Evolutionary conservation across 2,888 invertebrate species (phyloP), one percentile per base, ranked within the genome.

Genomic region (Dromius quadrimaculatus): DNA sequence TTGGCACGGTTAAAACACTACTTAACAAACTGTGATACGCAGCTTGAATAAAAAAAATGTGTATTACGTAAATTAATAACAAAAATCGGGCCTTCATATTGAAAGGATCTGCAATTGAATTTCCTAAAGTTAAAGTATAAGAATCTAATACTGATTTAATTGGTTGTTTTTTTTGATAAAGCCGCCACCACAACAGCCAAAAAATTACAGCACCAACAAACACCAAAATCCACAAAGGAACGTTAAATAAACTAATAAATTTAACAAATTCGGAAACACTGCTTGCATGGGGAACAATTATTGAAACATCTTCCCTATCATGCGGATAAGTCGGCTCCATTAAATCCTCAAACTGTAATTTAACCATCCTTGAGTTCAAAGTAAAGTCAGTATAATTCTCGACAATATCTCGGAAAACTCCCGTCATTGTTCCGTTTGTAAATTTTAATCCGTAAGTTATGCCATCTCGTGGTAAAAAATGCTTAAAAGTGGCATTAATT

Each of bases 291-390:
- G 72, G 72, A 1, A 72, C 69, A 23, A 70, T 15, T 15, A 69
- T 38, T 15, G 47, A 11, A n/a, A 72, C 43, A 65, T 72, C 70
- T 6, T 72, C 72, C 15, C 65, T 38, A 6, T 77, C 79, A 3
- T 86, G 79, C 1, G 86, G 85, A 59, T 85, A 83, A 0, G 87
- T 86, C 1, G 82, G 82, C 69, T 88, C 88, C 11, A 85, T 84
- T 59, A 82, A 83, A 0, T 83, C 83, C 11, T 83, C 81, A 73
- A 85, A 87, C 0, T 83, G 81, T 57, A 83, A 82, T 65, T 85
- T 83, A 2, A 87, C 78, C 45, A 88, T 86, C 64, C 87, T 79
- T 0, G 86, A 84, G 72, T 83, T 87, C 4, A 87, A 76, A 71
- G 87, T 85, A 13, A 88, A 75, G 71, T 88, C 88, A 0, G 85